Evolutionary conservation across 2,113 vertebrate genomes (phyloP), one percentile per base, ranked within the genome.

Genomic region (Cardinalis cardinalis): DNA sequence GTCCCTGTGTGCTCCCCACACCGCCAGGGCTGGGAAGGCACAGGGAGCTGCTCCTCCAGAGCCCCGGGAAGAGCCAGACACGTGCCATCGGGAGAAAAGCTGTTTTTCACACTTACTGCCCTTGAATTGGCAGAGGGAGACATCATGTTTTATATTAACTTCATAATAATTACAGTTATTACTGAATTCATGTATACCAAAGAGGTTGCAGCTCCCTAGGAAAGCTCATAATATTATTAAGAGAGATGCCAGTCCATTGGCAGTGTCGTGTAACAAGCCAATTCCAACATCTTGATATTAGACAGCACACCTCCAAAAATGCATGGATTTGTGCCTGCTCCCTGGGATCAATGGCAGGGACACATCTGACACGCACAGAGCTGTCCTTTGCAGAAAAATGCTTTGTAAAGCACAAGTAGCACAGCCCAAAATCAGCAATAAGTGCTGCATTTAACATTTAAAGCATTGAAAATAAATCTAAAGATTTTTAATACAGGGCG

Each of bases 151-250:
- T 97, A 97, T 92, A 97, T 87, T 96, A 97, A 97, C 93, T 94
- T 97, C 89, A 96, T 96, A 96, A 97, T 97, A 97, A 98, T 98
- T 98, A 97, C 93, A 93, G 95, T 95, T 97, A 96, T 96, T 96
- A 97, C 94, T 93, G 93, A 96, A 96, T 97, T 94, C 94, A 92
- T 95, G 92, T 96, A 94, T 96, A 95, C 95, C 92, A 94, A 94
- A 90, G 95, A 97, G 92, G 95, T 95, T 97, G 73, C 69, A 92
- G 70, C 84, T 96, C 90, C 95, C 91, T 44, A 55, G 94, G 95
- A 96, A 96, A 94, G 93, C 90, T 92, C 90, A 95, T 95, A 85
- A 71, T 88, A 93, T 90, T 95, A 93, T 96, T 98, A 97, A 97
- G 94, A 88, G 49, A 23, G 78, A 61, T 94, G 88, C 49, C 87